A percentile compares a stretch with the other conserved stretches of the same genome.
These are phyloP conservation scores for Drosophila subobscura DNA, from an alignment of 1,140 invertebrate species.

Conservation along the genomic window DNA sequence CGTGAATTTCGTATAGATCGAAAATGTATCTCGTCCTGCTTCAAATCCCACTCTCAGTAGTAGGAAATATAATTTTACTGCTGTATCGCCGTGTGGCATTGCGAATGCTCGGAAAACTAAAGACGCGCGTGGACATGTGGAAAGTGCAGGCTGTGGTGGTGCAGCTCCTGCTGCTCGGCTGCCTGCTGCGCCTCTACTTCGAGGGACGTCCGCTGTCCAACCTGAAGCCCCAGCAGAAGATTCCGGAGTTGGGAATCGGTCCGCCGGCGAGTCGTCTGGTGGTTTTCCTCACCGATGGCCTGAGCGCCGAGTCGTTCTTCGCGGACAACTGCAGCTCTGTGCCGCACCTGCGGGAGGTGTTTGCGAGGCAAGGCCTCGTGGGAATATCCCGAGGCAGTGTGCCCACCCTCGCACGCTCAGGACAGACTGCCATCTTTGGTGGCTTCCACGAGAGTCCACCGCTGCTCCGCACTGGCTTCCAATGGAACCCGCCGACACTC, in stretches of 20 bases:
- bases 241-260: conserved; percentile 63
- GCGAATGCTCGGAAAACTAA: neutral
- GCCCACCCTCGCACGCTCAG: conserved; percentile 97
- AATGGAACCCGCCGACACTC: conserved; percentile 96
- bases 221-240: conserved; percentile 84
- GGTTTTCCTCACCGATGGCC: conserved; percentile 94
- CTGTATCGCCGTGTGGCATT: conserved; percentile 18
- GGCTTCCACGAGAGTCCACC: conserved; percentile 98
- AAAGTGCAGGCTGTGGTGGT: conserved; percentile 67
- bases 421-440: conserved; percentile 96
- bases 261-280: conserved; percentile 90
- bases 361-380: conserved; percentile 87
- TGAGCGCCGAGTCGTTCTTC: conserved; percentile 92
- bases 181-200: conserved; percentile 87
- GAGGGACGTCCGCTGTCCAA: conserved; percentile 85
- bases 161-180: conserved; percentile 85
- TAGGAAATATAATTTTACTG: conserved; percentile 15
- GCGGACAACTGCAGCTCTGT: conserved; percentile 66
- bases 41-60: conserved; percentile 9
- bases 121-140: conserved; percentile 59
- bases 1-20: neutral
- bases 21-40: conserved; percentile 20
- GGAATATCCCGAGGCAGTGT: conserved; percentile 95
- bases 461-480: conserved; percentile 97
- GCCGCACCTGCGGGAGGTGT: conserved; percentile 50